phyloP scores from a whole-genome alignment of 2,113 vertebrate genomes.

The Heteronetta atricapilla region DNA sequence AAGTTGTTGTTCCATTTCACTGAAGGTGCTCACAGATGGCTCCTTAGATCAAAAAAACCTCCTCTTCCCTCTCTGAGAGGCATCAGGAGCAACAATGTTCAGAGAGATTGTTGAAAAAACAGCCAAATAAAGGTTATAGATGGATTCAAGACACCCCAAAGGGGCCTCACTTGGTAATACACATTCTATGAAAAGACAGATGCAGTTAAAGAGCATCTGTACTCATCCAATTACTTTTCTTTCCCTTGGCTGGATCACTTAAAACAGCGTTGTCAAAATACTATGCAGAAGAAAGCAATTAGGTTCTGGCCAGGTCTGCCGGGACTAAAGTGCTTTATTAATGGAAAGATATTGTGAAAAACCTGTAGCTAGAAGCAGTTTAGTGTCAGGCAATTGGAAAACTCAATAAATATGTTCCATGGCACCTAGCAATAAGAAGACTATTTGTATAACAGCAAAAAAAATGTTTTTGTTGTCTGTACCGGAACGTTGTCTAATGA shows the following conservation, averaged over 20 bases:
- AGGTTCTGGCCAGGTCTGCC: background rate
- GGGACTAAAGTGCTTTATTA: background rate
- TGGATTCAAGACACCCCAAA: background rate
- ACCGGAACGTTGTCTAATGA: conserved; percentile 34
- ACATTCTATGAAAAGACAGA: background rate
- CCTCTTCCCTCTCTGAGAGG: background rate
- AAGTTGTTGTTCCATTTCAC: background rate
- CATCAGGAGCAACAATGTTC: no score
- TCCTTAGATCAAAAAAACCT: background rate
- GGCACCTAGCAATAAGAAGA: background rate
- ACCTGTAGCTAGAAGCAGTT: background rate
- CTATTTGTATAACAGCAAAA: background rate
- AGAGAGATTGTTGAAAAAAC: background rate
- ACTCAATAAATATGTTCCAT: background rate
- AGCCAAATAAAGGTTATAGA: background rate
- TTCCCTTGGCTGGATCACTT: background rate
- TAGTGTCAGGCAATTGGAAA: background rate
- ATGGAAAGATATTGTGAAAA: background rate
- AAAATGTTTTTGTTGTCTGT: background rate
- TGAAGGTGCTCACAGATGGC: background rate
- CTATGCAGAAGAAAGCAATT: background rate
- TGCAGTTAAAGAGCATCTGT: background rate
- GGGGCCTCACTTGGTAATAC: background rate
- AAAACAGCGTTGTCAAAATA: background rate
- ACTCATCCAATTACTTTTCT: background rate